A percentile compares a stretch with the other conserved stretches of the same genome.
These are phyloP conservation scores for Montipora cactus DNA, from an alignment of 64 coral and sea anemone species.

Conservation along the genomic window DNA sequence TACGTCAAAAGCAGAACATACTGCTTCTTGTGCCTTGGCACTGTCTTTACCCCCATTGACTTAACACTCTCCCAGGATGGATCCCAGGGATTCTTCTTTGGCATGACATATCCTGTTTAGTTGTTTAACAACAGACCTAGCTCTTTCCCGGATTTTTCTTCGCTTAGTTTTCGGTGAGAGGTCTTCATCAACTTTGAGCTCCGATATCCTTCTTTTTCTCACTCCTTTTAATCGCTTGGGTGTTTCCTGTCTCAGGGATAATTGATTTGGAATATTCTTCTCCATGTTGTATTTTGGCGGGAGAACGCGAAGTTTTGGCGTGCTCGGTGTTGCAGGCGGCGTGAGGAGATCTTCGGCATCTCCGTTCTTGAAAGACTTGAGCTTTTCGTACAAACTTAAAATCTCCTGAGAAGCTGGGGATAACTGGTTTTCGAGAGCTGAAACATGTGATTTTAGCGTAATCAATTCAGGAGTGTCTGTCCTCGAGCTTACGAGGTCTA, in stretches of 20 bases:
- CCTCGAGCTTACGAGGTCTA: background rate
- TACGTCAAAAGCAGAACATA: background rate
- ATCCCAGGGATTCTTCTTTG: slow-evolving; percentile 7
- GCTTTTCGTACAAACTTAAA: background rate
- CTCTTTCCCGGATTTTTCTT: slow-evolving; percentile 8
- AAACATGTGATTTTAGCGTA: background rate
- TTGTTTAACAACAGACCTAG: background rate
- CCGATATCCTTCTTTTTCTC: background rate
- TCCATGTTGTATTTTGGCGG: background rate
- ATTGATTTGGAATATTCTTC: background rate
- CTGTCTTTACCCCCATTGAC: background rate
- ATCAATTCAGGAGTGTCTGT: background rate
- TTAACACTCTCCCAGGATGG: background rate
- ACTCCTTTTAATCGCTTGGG: background rate
- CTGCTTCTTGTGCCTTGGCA: background rate
- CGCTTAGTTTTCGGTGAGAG: slow-evolving; percentile 13
- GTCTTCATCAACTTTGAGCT: background rate
- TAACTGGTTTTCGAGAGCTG: background rate
- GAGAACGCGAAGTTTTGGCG: background rate
- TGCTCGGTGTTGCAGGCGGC: slow-evolving; percentile 1
- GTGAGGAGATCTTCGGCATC: background rate
- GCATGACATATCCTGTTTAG: background rate
- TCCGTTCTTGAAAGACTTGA: background rate
- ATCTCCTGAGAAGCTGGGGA: background rate
- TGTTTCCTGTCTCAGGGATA: background rate